A percentile compares a stretch with the other conserved stretches of the same genome.
phyloP scores from a whole-genome alignment of 2,888 invertebrate species.

The Cosmia trapezina region DNA sequence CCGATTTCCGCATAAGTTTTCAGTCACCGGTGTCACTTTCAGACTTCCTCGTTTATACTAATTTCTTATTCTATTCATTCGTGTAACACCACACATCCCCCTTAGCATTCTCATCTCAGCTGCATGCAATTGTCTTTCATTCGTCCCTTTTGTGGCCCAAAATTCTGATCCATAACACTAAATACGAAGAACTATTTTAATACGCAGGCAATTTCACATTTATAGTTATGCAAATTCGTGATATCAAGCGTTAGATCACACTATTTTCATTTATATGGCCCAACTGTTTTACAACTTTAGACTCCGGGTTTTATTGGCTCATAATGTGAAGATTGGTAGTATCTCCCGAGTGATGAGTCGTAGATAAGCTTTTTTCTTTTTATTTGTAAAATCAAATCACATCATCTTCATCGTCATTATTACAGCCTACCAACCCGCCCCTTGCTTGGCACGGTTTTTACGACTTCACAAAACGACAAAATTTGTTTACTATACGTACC shows the following conservation, averaged over 20 bases:
- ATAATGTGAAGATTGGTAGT: slow-evolving; percentile 37
- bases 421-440: not conserved
- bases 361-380: not conserved
- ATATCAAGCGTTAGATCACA: slow-evolving; percentile 21
- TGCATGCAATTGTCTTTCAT: not conserved
- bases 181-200: not conserved
- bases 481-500: not conserved
- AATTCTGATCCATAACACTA: not conserved
- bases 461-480: not conserved
- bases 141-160: not conserved
- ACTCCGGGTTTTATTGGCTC: slow-evolving; percentile 20
- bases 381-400: slow-evolving; percentile 12
- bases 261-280: slow-evolving; percentile 37
- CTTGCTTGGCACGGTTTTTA: not conserved
- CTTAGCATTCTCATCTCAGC: not conserved
- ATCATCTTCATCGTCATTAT: not conserved
- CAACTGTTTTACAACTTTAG: slow-evolving; percentile 28
- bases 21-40: not conserved
- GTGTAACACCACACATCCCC: not conserved
- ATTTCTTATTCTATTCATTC: not conserved
- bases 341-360: not conserved
- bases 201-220: slow-evolving; percentile 13
- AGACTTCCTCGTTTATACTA: not conserved
- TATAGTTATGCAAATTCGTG: slow-evolving; percentile 33
- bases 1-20: not conserved